Conservation (phyloP, 2,113 vertebrate genomes). For the Elaphurus davidianus region DNA sequence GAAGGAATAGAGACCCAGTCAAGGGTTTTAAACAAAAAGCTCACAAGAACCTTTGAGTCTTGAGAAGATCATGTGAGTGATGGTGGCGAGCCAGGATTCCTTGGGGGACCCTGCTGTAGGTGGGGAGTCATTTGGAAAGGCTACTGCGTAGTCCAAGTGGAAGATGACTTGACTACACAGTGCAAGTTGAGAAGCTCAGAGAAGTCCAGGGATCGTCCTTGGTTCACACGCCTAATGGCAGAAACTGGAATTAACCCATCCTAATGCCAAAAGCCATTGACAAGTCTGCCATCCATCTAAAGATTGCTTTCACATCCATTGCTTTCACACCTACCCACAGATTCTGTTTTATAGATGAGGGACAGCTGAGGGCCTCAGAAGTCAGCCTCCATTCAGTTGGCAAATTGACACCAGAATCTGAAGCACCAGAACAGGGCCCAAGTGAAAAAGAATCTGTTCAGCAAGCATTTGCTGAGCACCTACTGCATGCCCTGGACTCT, state of each 20-base stretch:
- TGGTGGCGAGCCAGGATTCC: neutral
- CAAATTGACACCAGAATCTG: neutral
- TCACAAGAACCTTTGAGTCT: neutral
- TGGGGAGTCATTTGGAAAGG: neutral
- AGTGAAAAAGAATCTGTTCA: neutral
- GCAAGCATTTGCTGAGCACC: neutral
- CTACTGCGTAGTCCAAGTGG: neutral
- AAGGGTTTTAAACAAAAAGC: neutral
- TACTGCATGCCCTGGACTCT: neutral
- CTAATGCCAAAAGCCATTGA: neutral
- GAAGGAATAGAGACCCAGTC: neutral
- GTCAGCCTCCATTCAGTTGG: neutral
- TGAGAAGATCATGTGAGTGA: neutral
- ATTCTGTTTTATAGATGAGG: neutral
- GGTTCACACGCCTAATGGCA: neutral
- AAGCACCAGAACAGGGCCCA: neutral
- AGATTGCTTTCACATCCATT: neutral
- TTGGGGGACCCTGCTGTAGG: neutral
- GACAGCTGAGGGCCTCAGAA: neutral
- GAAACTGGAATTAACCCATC: neutral
- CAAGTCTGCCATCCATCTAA: neutral
- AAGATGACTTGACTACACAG: neutral
- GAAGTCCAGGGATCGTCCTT: neutral
- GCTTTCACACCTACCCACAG: neutral
- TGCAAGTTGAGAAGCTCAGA: neutral